Percentiles rank a stretch among this genome's conserved stretches.
These are phyloP conservation scores for Musca vetustissima DNA, from an alignment of 1,140 invertebrate species.

Conservation along the genomic window DNA sequence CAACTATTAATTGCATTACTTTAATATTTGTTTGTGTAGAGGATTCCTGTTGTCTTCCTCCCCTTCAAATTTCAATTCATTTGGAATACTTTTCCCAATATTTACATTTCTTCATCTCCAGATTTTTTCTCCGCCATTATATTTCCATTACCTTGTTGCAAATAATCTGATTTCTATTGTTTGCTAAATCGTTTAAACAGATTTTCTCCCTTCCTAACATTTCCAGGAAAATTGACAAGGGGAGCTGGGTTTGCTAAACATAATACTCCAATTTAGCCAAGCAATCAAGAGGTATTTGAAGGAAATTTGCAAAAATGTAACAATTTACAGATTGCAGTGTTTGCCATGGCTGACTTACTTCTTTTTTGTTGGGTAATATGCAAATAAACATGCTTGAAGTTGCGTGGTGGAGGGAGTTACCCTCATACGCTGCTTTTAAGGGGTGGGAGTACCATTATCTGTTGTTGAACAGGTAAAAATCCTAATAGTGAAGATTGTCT, in stretches of 20 bases:
- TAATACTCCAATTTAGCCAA: constrained; percentile 14
- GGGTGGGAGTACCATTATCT: background rate
- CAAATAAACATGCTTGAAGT: no score
- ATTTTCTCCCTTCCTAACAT: background rate
- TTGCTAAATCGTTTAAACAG: constrained; percentile 9
- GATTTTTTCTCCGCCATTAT: background rate
- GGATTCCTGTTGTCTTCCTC: no score
- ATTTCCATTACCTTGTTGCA: background rate
- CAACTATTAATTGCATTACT: no score
- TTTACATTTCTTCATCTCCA: background rate
- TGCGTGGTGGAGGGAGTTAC: no score
- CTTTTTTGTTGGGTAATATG: no score
- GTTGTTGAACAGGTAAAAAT: no score
- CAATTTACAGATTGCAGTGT: background rate
- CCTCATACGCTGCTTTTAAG: background rate
- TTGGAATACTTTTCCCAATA: no score
- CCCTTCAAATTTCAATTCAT: background rate
- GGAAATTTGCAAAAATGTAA: background rate
- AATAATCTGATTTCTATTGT: background rate
- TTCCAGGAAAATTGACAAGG: no score
- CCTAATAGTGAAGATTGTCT: no score
- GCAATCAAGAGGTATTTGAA: constrained; percentile 20
- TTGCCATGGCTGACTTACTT: background rate
- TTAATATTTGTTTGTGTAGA: no score
- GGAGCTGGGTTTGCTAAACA: background rate